These are phyloP conservation scores for Cryptocheilus praepositus DNA, from an alignment of 2,888 invertebrate species.

Conservation along the genomic window DNA sequence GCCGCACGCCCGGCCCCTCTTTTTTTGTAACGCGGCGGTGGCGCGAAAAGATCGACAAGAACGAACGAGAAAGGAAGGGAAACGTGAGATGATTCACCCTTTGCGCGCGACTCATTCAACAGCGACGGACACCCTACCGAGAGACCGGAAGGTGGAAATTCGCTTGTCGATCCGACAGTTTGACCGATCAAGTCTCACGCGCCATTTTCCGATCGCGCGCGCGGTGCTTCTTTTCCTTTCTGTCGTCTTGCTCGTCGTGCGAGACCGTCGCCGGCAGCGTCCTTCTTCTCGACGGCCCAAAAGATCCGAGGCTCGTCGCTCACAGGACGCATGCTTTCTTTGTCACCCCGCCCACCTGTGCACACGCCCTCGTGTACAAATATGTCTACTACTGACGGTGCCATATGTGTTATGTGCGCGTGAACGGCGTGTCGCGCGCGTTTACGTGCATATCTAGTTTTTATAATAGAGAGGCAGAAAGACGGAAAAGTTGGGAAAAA, in stretches of 20 bases:
- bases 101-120: too few species aligned
- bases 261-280: not conserved
- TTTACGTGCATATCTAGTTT: constrained; percentile 43
- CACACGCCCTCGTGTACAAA: constrained; percentile 47
- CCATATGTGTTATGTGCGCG: constrained; percentile 39
- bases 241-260: not conserved
- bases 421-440: constrained; percentile 16
- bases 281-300: constrained; percentile 14
- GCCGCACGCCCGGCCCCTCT: constrained; percentile 53
- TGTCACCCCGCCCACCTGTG: constrained; percentile 33
- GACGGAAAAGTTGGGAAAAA: constrained; percentile 5
- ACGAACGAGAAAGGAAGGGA: constrained; percentile 1
- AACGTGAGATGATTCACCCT: too few species aligned
- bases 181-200: too few species aligned
- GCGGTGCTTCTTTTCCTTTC: not conserved
- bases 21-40: constrained; percentile 63
- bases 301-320: too few species aligned
- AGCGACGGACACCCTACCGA: too few species aligned
- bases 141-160: too few species aligned
- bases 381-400: constrained; percentile 44
- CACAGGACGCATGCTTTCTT: constrained; percentile 30
- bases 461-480: constrained; percentile 34
- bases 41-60: constrained; percentile 46
- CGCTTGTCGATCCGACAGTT: too few species aligned
- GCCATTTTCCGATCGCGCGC: too few species aligned